phyloP scores from a whole-genome alignment of 2,113 vertebrate genomes.

The Phyllostomus hastatus region DNA sequence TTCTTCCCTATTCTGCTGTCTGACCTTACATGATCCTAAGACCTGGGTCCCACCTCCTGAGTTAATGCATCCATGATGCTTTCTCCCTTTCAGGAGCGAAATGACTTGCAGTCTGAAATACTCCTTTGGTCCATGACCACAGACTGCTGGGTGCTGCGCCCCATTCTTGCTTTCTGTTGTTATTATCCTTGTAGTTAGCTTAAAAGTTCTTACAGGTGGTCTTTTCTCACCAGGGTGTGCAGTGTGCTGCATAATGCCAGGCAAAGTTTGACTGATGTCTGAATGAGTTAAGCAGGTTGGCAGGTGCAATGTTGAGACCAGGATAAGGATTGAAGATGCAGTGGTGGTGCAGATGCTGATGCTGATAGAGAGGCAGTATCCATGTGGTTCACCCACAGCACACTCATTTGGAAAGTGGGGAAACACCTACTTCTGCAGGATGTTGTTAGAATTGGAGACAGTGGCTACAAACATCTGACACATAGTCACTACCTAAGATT shows the following conservation, averaged over 20 bases:
- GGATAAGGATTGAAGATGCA: background rate
- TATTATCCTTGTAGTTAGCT: background rate
- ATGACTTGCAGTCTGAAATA: background rate
- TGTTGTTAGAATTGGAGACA: background rate
- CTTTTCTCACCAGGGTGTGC: background rate
- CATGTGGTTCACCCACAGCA: fast-evolving
- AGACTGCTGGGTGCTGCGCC: background rate
- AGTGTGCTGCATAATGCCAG: background rate
- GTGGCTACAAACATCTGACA: background rate
- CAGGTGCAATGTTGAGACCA: background rate
- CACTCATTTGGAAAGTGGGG: background rate
- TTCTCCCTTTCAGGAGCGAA: background rate
- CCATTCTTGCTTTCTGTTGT: background rate
- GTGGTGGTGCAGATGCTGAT: too few species aligned
- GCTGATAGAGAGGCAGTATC: background rate
- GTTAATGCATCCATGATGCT: background rate
- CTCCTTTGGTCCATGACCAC: fast-evolving
- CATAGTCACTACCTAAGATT: background rate
- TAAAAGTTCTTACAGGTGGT: background rate
- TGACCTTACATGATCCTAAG: conserved; percentile 19
- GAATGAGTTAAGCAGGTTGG: background rate
- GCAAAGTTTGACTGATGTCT: background rate
- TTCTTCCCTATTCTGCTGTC: background rate
- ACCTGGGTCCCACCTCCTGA: background rate
- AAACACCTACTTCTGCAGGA: background rate